Conservation (phyloP, 1,140 invertebrate genomes). For the Plectrocnemia conspersa region DNA sequence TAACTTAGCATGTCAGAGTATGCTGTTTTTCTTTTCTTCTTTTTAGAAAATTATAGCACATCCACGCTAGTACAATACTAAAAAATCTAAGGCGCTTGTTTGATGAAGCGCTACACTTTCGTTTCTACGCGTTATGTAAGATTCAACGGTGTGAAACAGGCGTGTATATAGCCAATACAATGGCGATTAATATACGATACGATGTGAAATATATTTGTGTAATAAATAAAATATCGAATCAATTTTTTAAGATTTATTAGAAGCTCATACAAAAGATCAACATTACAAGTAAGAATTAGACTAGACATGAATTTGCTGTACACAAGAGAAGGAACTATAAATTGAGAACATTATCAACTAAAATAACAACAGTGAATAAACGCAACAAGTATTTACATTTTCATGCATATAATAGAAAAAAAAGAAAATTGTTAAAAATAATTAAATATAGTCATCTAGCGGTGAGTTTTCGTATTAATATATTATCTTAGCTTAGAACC, state of each 20-base stretch:
- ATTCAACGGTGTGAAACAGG: neutral
- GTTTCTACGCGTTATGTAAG: neutral
- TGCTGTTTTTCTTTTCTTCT: too few relatives aligned
- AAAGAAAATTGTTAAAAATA: too few relatives aligned
- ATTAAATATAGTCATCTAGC: too few relatives aligned
- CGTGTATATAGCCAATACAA: neutral
- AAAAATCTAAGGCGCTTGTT: slow-evolving; percentile 1
- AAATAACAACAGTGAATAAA: neutral
- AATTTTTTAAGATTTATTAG: neutral
- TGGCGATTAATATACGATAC: neutral
- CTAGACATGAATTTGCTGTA: neutral
- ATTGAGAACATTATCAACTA: neutral
- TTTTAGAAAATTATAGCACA: too few relatives aligned
- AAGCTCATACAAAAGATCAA: neutral
- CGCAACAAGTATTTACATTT: too few relatives aligned
- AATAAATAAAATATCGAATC: neutral
- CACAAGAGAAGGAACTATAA: neutral
- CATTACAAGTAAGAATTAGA: neutral
- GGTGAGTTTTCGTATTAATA: too few relatives aligned
- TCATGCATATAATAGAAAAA: too few relatives aligned
- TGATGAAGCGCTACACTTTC: slow-evolving; percentile 1
- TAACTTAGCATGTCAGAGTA: too few relatives aligned
- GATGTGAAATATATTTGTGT: neutral
- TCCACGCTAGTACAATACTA: too few relatives aligned
- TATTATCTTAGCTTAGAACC: too few relatives aligned